Conservation (phyloP, 2,797 vertebrate species). For the Zonotrichia albicollis region DNA sequence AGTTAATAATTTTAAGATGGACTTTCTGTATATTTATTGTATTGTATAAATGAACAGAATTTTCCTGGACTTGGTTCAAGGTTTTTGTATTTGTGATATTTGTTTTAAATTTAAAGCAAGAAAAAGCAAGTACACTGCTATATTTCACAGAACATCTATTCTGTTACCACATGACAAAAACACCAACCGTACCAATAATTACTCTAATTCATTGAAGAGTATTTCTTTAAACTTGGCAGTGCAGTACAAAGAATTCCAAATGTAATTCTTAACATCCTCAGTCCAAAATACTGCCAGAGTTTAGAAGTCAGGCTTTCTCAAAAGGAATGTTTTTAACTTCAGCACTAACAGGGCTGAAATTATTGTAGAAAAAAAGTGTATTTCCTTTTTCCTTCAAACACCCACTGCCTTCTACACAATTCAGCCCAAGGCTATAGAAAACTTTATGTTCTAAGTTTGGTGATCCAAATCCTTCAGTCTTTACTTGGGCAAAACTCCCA, state of each 20-base stretch:
- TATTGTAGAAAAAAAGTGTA: constrained; percentile 23
- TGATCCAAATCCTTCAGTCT: constrained; percentile 57
- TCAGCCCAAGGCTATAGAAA: constrained; percentile 39
- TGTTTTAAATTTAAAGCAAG: constrained; percentile 11
- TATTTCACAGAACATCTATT: constrained; percentile 26
- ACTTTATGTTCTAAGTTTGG: constrained; percentile 8
- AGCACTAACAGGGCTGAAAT: constrained; percentile 44
- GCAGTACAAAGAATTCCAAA: constrained; percentile 44
- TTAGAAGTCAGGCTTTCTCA: constrained; percentile 26
- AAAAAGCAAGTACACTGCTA: neutral
- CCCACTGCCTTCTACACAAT: neutral
- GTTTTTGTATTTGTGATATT: neutral
- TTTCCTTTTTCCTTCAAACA: constrained; percentile 54
- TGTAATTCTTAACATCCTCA: constrained; percentile 30
- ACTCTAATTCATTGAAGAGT: constrained; percentile 2
- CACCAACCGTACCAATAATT: neutral
- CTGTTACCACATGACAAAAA: constrained; percentile 9
- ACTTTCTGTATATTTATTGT: neutral
- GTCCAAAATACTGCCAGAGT: constrained; percentile 34
- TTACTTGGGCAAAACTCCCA: constrained; percentile 49
- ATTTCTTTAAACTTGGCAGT: constrained; percentile 39
- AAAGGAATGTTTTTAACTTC: constrained; percentile 66
- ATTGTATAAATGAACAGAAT: neutral
- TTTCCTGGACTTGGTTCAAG: neutral
- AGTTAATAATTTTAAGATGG: neutral